Conservation (phyloP, 2,797 vertebrate species). For the Rhynchonycteris naso region DNA sequence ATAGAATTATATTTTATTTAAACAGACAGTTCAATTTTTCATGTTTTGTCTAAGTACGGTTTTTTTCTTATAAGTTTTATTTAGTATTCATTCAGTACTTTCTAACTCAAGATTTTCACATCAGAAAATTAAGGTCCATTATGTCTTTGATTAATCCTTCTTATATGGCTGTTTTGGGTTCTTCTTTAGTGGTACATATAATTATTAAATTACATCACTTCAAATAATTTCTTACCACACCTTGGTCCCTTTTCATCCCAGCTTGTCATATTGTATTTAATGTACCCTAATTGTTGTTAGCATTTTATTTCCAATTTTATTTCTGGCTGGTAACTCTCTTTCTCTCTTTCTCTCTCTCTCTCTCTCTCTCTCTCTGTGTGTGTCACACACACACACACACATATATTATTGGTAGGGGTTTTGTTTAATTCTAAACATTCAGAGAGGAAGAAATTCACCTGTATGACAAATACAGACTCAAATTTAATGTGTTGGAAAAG, state of each 20-base stretch:
- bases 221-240: constrained; percentile 23
- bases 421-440: neutral
- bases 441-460: neutral
- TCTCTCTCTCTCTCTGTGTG: too few species aligned
- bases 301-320: neutral
- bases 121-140: constrained; percentile 29
- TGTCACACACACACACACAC: too few species aligned
- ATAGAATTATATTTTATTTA: constrained; percentile 24
- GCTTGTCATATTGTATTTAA: neutral
- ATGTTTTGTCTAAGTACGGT: neutral
- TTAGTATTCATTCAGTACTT: neutral
- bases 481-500: neutral
- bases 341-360: too few species aligned
- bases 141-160: constrained; percentile 6
- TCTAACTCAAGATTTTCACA: neutral
- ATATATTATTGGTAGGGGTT: neutral
- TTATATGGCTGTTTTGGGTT: neutral
- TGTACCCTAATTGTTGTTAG: neutral
- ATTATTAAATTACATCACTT: constrained; percentile 31
- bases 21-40: neutral
- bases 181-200: neutral
- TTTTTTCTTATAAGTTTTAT: neutral
- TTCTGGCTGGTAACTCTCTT: neutral
- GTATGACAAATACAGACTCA: neutral
- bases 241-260: neutral